Conservation (phyloP, 1,140 invertebrate species). For the Ceratina japonica region DNA sequence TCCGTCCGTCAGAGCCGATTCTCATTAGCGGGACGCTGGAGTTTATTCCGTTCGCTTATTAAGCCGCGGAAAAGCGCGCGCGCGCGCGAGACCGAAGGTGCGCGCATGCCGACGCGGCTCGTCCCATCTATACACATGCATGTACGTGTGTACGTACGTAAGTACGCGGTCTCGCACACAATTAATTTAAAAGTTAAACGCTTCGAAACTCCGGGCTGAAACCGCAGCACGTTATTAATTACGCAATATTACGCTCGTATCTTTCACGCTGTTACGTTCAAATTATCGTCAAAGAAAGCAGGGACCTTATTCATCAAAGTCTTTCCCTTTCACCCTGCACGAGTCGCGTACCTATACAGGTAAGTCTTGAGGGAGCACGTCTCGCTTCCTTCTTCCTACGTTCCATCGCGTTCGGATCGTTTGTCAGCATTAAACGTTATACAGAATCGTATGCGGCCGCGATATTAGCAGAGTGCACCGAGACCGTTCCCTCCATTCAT, state of each 20-base stretch:
- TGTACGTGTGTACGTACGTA: too few species aligned
- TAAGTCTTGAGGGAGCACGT: neutral
- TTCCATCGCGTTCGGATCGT: constrained; percentile 13
- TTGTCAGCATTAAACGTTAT: constrained; percentile 23
- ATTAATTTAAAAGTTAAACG: constrained; percentile 50
- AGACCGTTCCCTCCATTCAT: neutral
- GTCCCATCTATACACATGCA: neutral
- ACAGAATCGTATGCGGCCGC: neutral
- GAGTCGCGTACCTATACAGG: neutral
- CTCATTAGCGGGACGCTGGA: constrained; percentile 51
- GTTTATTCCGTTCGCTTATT: constrained; percentile 54
- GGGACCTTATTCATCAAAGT: constrained; percentile 41
- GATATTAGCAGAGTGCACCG: neutral
- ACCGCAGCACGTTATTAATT: constrained; percentile 36
- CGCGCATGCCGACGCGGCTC: neutral
- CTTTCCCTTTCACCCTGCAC: neutral
- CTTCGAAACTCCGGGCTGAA: constrained; percentile 10
- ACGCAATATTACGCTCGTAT: constrained; percentile 33
- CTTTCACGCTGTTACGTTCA: constrained; percentile 40
- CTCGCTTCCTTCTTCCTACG: constrained; percentile 9
- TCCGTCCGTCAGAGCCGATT: constrained; percentile 41
- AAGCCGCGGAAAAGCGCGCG: constrained; percentile 31
- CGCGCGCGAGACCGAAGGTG: neutral
- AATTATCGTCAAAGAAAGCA: constrained; percentile 39
- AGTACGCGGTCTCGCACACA: constrained; percentile 1